These are phyloP conservation scores for Aphidius gifuensis DNA, from an alignment of 1,140 invertebrate genomes.

Conservation along the genomic window DNA sequence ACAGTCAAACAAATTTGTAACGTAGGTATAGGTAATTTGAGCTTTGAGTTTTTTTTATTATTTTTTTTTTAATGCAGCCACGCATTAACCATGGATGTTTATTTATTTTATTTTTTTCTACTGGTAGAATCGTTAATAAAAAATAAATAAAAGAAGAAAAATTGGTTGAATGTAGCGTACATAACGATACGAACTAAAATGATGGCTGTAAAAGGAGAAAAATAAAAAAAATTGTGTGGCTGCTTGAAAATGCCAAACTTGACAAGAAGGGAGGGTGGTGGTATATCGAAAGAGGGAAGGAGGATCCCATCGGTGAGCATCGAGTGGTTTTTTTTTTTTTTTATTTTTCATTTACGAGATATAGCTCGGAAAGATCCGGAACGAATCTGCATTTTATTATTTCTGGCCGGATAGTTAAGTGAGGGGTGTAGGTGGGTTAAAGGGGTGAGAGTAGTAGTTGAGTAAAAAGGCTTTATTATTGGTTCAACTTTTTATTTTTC, in stretches of 20 bases:
- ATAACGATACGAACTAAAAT: slow-evolving; percentile 10
- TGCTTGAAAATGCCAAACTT: slow-evolving; percentile 28
- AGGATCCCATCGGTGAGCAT: background rate
- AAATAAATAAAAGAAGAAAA: slow-evolving; percentile 24
- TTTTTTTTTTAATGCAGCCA: too few relatives aligned
- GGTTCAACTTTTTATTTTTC: slow-evolving; percentile 16
- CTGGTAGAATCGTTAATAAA: slow-evolving; percentile 44
- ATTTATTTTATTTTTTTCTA: too few relatives aligned
- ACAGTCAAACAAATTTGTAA: background rate
- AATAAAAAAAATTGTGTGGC: slow-evolving; percentile 17
- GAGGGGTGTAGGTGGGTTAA: slow-evolving; percentile 8
- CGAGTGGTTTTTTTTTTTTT: background rate
- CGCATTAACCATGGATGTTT: too few relatives aligned
- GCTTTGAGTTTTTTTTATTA: too few relatives aligned
- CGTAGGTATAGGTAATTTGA: too few relatives aligned
- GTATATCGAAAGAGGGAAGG: slow-evolving; percentile 1
- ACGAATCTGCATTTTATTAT: slow-evolving; percentile 50
- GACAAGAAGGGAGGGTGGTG: slow-evolving; percentile 7
- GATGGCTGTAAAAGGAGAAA: slow-evolving; percentile 16
- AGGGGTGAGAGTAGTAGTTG: too few relatives aligned
- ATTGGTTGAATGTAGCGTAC: too few relatives aligned
- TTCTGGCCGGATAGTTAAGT: slow-evolving; percentile 43
- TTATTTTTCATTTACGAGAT: background rate
- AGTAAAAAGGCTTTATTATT: slow-evolving; percentile 18
- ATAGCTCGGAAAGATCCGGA: slow-evolving; percentile 21